Evolutionary conservation across 2,888 invertebrate genomes (phyloP).

Genomic region (Minunthozetes semirufus): DNA sequence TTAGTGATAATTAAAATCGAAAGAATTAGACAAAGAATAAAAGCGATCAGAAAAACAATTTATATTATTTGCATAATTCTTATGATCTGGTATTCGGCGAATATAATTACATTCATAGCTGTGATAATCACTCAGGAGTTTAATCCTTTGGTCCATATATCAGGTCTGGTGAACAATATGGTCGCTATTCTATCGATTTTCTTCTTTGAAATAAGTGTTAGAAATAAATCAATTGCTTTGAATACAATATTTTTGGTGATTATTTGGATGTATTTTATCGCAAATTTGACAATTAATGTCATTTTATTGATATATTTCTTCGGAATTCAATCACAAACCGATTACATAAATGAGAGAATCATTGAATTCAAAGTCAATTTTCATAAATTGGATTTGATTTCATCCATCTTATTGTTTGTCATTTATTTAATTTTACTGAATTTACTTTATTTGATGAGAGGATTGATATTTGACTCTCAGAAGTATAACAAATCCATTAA

Average conservation of each 20-base stretch:
- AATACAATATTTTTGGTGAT: not conserved
- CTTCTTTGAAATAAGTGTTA: not conserved
- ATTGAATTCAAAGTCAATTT: not conserved
- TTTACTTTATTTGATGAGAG: not conserved
- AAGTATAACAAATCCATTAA: not conserved
- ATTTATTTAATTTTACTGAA: not conserved
- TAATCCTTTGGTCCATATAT: not conserved
- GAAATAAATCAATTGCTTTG: not conserved
- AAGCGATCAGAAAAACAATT: not conserved
- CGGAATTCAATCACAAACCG: not conserved
- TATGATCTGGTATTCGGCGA: not conserved
- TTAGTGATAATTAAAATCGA: not conserved
- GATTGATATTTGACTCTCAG: not conserved
- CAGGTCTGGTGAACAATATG: not conserved
- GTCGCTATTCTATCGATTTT: not conserved
- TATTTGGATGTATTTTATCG: not conserved
- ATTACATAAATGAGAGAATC: not conserved
- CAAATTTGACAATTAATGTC: not conserved
- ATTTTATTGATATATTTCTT: not conserved
- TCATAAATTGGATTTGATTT: not conserved
- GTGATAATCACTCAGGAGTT: not conserved
- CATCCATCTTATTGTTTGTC: not conserved
- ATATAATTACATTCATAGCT: not conserved
- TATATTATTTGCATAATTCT: not conserved
- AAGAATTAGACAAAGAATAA: not conserved